A percentile compares a stretch with the other conserved stretches of the same genome.
Conservation (phyloP, 2,797 vertebrate genomes). For the Sarcoramphus papa region DNA sequence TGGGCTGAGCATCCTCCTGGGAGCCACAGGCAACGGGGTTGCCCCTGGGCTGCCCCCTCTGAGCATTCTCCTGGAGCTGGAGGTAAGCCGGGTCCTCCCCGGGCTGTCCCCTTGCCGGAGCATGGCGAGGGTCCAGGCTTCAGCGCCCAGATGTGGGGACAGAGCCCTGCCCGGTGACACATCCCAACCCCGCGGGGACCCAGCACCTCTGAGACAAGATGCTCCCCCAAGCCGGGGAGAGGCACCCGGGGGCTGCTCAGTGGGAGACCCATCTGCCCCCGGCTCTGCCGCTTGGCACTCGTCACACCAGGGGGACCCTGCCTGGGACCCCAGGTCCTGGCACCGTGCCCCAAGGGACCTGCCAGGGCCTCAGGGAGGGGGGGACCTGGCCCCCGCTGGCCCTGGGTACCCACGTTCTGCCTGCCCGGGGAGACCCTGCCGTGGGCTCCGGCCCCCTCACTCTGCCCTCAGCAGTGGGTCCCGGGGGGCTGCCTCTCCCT, state of each 20-base stretch:
- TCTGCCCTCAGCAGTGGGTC: background rate
- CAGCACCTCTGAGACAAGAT: background rate
- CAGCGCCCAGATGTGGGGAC: background rate
- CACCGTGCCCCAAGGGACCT: background rate
- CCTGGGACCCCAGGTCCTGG: background rate
- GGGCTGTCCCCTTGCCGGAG: fast-evolving
- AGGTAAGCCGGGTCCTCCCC: background rate
- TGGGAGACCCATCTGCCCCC: background rate
- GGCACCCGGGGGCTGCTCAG: background rate
- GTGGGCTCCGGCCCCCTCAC: background rate
- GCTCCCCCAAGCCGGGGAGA: background rate
- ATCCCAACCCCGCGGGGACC: background rate
- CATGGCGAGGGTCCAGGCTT: background rate
- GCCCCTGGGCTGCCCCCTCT: background rate
- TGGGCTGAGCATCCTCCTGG: background rate
- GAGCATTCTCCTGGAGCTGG: background rate
- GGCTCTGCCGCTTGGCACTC: background rate
- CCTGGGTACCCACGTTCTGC: fast-evolving
- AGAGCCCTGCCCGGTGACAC: background rate
- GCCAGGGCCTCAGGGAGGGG: background rate
- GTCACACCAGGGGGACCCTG: background rate
- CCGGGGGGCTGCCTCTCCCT: background rate
- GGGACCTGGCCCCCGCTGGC: background rate
- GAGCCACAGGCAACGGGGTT: background rate
- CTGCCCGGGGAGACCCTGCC: background rate